Evolutionary conservation across 2,888 invertebrate genomes (phyloP).

Genomic region (Cheilosia grossa): DNA sequence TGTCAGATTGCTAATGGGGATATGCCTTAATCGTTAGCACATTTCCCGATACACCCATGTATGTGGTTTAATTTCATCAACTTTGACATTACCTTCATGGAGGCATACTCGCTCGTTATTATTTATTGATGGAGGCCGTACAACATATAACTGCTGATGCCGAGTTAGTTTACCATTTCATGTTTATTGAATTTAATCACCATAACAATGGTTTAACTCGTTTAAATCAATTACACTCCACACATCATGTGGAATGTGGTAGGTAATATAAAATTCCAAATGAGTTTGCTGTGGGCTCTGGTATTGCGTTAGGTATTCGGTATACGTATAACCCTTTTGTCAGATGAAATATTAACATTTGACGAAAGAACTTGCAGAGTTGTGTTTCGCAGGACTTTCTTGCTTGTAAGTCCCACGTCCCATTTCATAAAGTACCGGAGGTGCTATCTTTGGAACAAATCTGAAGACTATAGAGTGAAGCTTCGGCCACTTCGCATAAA

Average conservation of each 20-base stretch:
- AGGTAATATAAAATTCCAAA: not conserved
- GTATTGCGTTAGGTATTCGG: not conserved
- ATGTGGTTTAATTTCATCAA: slow-evolving; percentile 73
- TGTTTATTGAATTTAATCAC: slow-evolving; percentile 66
- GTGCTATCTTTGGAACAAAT: too few relatives aligned
- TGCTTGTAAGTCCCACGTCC: too few relatives aligned
- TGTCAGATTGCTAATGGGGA: slow-evolving; percentile 58
- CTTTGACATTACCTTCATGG: slow-evolving; percentile 66
- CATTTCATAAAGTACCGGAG: too few relatives aligned
- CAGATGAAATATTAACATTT: too few relatives aligned
- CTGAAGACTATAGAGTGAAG: too few relatives aligned
- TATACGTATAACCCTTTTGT: too few relatives aligned
- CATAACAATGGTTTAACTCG: slow-evolving; percentile 27
- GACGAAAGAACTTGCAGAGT: too few relatives aligned
- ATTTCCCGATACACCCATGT: slow-evolving; percentile 68
- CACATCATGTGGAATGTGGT: not conserved
- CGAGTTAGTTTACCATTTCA: slow-evolving; percentile 45
- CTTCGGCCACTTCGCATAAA: too few relatives aligned
- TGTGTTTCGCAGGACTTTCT: too few relatives aligned
- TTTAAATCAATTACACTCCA: slow-evolving; percentile 58
- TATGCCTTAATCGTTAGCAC: slow-evolving; percentile 73
- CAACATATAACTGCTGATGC: slow-evolving; percentile 1
- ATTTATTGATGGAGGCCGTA: slow-evolving; percentile 40
- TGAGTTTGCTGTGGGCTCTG: not conserved
- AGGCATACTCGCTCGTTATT: slow-evolving; percentile 30